Conservation (phyloP, 2,888 invertebrate species). For the Cataglyphis cursor region DNA sequence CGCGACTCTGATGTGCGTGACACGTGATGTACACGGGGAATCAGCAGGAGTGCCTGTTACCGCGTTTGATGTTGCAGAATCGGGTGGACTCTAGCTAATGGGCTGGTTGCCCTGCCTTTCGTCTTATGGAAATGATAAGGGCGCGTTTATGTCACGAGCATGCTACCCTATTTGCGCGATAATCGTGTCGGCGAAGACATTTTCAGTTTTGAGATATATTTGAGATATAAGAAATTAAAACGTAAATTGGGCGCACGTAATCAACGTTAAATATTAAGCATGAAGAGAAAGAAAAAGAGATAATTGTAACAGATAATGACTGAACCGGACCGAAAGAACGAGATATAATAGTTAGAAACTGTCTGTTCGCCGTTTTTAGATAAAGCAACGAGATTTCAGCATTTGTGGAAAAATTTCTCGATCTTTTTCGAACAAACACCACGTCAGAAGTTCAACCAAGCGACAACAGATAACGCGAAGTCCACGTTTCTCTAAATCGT, state of each 20-base stretch:
- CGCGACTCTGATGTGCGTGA: conserved; percentile 5
- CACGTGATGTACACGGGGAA: conserved; percentile 20
- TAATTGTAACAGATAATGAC: neutral
- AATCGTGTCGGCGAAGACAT: neutral
- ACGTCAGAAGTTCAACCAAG: conserved; percentile 24
- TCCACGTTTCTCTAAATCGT: conserved; percentile 32
- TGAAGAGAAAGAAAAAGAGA: neutral
- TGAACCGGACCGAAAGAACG: neutral
- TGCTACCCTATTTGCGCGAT: neutral
- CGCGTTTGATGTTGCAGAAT: conserved; percentile 36
- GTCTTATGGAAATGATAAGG: conserved; percentile 9
- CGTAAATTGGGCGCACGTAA: neutral
- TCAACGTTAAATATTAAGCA: neutral
- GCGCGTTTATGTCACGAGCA: neutral
- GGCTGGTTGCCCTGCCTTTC: neutral
- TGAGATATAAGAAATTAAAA: neutral
- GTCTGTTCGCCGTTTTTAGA: neutral
- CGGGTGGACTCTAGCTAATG: conserved; percentile 2
- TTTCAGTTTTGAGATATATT: neutral
- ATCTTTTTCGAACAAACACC: neutral
- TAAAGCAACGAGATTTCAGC: neutral
- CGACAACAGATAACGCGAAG: conserved; percentile 18
- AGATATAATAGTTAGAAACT: neutral
- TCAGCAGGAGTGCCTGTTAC: conserved; percentile 25
- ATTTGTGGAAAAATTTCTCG: conserved; percentile 26